phyloP scores from a whole-genome alignment of 2,797 vertebrate genomes.

The Sebastes variabilis region DNA sequence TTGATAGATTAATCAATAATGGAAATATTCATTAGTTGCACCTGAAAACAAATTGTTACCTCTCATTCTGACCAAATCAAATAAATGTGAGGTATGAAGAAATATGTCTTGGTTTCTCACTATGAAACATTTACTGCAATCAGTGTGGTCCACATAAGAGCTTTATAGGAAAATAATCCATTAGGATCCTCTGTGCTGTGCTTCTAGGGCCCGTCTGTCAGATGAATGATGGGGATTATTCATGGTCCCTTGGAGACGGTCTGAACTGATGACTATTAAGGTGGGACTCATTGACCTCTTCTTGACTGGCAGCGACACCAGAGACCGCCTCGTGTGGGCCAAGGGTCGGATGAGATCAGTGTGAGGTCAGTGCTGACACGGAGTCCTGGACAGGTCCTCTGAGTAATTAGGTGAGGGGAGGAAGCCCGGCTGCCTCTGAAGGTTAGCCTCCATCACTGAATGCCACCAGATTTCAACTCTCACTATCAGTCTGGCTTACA shows the following conservation, averaged over 20 bases:
- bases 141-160: not conserved
- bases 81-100: not conserved
- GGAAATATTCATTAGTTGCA: not conserved
- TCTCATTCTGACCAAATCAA: not conserved
- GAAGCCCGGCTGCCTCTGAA: conserved; percentile 2
- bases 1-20: not conserved
- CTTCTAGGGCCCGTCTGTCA: conserved; percentile 21
- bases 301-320: conserved; percentile 59
- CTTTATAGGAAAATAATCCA: conserved; percentile 35
- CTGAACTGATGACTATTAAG: conserved; percentile 61
- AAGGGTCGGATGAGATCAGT: conserved; percentile 64
- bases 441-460: conserved; percentile 20
- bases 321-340: conserved; percentile 42
- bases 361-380: conserved; percentile 59
- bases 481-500: conserved; percentile 11
- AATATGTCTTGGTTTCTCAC: conserved; percentile 1
- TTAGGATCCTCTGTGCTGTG: conserved; percentile 6
- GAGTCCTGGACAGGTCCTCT: conserved; percentile 50
- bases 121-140: not conserved
- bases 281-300: conserved; percentile 65
- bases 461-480: conserved; percentile 17
- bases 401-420: conserved; percentile 65
- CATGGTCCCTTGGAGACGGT: conserved; percentile 51
- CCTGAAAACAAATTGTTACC: not conserved
- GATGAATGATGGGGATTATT: conserved; percentile 66